Percentiles rank a stretch among this genome's conserved stretches.
These are phyloP conservation scores for Pomacea canaliculata DNA, from an alignment of 2,888 invertebrate species.

Conservation along the genomic window DNA sequence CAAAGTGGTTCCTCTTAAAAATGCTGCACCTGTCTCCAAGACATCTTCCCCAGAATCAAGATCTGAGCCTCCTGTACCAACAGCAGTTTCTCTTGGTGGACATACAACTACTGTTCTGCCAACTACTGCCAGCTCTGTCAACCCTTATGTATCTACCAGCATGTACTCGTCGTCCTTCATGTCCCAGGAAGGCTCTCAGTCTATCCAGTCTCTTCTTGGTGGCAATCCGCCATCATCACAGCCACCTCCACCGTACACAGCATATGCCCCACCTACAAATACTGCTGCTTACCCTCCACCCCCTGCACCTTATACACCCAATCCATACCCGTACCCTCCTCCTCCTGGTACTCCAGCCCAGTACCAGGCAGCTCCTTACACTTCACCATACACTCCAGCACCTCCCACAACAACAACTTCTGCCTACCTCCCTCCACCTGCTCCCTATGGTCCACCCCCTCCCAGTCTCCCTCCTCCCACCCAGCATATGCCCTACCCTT, in stretches of 20 bases:
- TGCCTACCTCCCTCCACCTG: constrained; percentile 33
- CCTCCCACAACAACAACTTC: constrained; percentile 35
- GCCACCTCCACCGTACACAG: constrained; percentile 30
- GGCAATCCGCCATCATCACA: constrained; percentile 36
- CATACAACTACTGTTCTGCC: constrained; percentile 17
- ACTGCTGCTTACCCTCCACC: constrained; percentile 34
- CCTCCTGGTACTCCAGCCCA: constrained; percentile 18
- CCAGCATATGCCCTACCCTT: constrained; percentile 34
- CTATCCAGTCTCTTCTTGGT: constrained; percentile 63
- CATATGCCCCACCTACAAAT: constrained; percentile 24
- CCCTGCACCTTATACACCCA: constrained; percentile 36
- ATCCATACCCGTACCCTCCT: constrained; percentile 23
- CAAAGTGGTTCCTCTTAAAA: neutral
- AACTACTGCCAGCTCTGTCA: constrained; percentile 41
- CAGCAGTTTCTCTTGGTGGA: constrained; percentile 14
- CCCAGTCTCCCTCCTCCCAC: constrained; percentile 25
- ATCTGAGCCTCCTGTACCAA: constrained; percentile 19
- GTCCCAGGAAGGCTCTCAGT: constrained; percentile 65
- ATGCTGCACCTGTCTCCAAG: constrained; percentile 20
- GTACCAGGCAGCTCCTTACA: constrained; percentile 34
- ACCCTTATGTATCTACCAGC: constrained; percentile 62
- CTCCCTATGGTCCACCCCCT: constrained; percentile 26
- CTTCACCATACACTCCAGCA: constrained; percentile 31
- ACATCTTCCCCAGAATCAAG: constrained; percentile 8
- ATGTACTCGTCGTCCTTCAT: constrained; percentile 67